These are phyloP conservation scores for Diuraphis noxia DNA, from an alignment of 1,140 invertebrate species.

Conservation along the genomic window DNA sequence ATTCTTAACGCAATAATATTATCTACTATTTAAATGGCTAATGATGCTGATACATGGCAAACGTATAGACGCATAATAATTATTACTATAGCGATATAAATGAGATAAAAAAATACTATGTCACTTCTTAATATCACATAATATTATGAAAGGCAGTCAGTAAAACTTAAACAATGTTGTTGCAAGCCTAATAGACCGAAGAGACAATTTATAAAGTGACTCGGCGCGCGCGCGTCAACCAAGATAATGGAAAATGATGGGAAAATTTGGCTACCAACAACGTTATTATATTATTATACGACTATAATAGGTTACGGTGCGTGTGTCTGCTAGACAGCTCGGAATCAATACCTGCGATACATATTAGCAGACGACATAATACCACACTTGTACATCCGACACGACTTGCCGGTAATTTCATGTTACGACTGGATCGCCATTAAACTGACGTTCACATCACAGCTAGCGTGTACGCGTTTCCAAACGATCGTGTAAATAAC, in stretches of 20 bases:
- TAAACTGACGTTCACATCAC: neutral
- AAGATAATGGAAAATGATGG: conserved; percentile 9
- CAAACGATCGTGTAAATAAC: too few relatives aligned
- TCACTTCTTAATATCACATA: neutral
- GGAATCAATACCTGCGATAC: neutral
- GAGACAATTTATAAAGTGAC: conserved; percentile 9
- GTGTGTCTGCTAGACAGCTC: neutral
- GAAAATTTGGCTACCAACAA: neutral
- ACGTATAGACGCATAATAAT: neutral
- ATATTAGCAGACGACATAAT: neutral
- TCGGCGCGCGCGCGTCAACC: neutral
- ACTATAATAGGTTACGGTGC: too few relatives aligned
- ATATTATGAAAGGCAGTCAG: neutral
- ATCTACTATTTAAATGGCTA: neutral
- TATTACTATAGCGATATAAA: neutral
- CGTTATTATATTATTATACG: neutral
- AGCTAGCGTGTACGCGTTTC: neutral
- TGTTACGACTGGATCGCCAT: neutral
- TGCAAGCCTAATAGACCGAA: neutral
- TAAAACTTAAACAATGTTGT: neutral
- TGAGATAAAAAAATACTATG: neutral
- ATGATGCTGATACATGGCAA: neutral
- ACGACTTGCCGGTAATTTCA: neutral
- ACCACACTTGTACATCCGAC: neutral
- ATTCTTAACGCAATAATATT: too few relatives aligned